These are phyloP conservation scores for Onychomys torridus DNA, from an alignment of 2,797 vertebrate species.

Conservation along the genomic window DNA sequence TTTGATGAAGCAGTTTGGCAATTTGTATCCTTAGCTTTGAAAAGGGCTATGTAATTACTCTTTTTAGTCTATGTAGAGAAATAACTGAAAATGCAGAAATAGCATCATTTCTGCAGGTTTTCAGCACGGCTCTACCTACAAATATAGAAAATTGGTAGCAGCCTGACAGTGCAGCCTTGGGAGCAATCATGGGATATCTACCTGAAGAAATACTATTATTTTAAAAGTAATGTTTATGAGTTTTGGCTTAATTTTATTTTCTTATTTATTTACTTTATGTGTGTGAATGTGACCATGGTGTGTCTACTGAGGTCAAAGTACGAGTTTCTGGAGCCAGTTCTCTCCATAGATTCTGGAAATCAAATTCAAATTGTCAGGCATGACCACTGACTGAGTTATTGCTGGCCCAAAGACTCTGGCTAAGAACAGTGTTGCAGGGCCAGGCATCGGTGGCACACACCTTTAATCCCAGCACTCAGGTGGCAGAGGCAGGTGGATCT, in stretches of 20 bases:
- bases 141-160: background rate
- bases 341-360: background rate
- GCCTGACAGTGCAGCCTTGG: background rate
- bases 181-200: background rate
- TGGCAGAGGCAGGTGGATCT: too few species aligned
- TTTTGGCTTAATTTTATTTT: background rate
- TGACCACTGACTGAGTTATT: background rate
- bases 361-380: background rate
- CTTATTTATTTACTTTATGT: background rate
- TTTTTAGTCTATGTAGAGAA: slow-evolving; percentile 7
- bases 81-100: slow-evolving; percentile 36
- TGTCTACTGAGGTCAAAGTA: background rate
- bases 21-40: background rate
- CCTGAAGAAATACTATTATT: slow-evolving; percentile 6
- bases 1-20: background rate
- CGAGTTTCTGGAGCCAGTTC: background rate
- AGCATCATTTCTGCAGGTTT: slow-evolving; percentile 27
- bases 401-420: background rate
- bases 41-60: background rate
- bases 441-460: too few species aligned
- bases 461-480: too few species aligned
- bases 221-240: background rate
- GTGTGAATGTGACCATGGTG: background rate
- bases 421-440: background rate
- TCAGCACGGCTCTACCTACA: background rate